These are phyloP conservation scores for Xenus cinereus DNA, from an alignment of 2,113 vertebrate species.

Conservation along the genomic window DNA sequence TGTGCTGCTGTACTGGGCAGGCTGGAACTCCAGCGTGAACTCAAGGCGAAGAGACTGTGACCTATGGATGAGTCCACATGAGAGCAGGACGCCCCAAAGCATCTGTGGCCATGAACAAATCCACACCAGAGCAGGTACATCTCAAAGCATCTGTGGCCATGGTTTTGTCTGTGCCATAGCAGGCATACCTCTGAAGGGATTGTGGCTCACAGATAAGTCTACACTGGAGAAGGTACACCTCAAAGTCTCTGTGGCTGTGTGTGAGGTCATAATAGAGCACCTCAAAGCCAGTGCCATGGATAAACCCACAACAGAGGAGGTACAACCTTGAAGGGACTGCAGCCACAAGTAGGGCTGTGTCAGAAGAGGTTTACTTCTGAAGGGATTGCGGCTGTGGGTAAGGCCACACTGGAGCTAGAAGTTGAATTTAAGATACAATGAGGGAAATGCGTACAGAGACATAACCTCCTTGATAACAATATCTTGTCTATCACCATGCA, in stretches of 20 bases:
- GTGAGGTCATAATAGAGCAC: not conserved
- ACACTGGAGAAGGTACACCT: not conserved
- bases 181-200: not conserved
- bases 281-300: not conserved
- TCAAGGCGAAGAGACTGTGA: not conserved
- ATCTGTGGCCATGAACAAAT: not conserved
- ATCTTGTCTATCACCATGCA: not conserved
- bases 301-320: not conserved
- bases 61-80: not conserved
- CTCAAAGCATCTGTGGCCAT: not conserved
- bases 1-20: not conserved
- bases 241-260: not conserved
- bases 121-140: not conserved
- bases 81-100: not conserved
- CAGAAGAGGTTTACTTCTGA: not conserved
- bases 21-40: not conserved
- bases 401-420: not conserved
- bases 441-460: not conserved
- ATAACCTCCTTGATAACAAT: not conserved
- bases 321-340: not conserved
- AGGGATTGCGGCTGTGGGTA: not conserved
- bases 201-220: not conserved
- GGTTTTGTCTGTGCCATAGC: not conserved
- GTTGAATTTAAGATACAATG: not conserved
- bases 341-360: not conserved